Evolutionary conservation across 1,140 invertebrate species (phyloP), one percentile per base, ranked within the genome.

Genomic region (Bombus waltoni): DNA sequence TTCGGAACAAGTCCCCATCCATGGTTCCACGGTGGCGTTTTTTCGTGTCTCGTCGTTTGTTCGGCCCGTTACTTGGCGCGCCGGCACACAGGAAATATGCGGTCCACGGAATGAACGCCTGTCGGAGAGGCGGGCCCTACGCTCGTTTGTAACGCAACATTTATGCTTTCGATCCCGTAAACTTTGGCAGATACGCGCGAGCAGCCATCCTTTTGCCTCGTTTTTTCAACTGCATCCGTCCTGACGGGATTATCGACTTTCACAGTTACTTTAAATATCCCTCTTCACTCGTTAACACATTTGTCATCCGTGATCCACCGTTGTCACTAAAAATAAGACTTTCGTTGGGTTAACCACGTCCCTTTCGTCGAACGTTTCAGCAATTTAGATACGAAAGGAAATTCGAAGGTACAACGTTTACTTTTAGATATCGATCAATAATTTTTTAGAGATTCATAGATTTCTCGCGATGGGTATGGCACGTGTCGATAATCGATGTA

Each of bases 1-100:
- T 86, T 89, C 80, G 87, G 76, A 87, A 89, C 87, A 77, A 38
- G 75, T 62, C 44, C 66, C 32, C 68, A 59, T 66, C 75, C 62
- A 22, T 38, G 66, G 47, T 42, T 65, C 57, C 32, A 32, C 40
- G 53, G 28, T 68, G 47, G 74, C 38, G 66, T 88, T 88, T 86
- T 89, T 89, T 75, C 87, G 47, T 35, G 32, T 53, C 44, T 32
- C 38, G 85, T 71, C 79, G 80, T 88, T 88, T 86, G 78, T 71
- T 79, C 70, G 62, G 65, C 57, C 79, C 65, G 82, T 88, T 89
- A 81, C 71, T 77, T 66, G 11, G 44, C 86, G 42, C 81, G 81
- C 71, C 80, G 59, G 35, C 73, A 70, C 73, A 65, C 86, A 70
- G 71, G 71, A 84, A 88, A 88, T 85, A 47, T 85, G 74, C 62